phyloP scores from a whole-genome alignment of 2,113 vertebrate genomes.

The Macrotus californicus region DNA sequence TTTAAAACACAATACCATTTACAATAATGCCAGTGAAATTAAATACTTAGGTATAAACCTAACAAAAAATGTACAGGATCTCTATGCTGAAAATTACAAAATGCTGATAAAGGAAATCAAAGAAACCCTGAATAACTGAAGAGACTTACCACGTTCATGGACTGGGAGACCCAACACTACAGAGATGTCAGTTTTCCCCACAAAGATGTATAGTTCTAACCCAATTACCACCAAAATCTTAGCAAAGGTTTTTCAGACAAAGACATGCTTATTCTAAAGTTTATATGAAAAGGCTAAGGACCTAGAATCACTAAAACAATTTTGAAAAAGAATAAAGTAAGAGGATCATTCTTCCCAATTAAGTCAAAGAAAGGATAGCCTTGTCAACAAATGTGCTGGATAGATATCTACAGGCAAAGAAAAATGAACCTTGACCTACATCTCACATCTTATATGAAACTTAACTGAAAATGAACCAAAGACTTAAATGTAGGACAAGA shows the following conservation, averaged over 20 bases:
- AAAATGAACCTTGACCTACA: background rate
- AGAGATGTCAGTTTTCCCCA: background rate
- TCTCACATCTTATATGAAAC: background rate
- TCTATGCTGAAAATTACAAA: constrained; percentile 31
- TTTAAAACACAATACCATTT: background rate
- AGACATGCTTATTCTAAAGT: constrained; percentile 26
- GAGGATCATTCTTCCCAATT: background rate
- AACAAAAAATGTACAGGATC: background rate
- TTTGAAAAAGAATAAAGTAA: constrained; percentile 5
- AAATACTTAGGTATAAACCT: constrained; percentile 3
- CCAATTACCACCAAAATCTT: background rate
- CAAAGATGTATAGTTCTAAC: background rate
- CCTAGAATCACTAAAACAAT: background rate
- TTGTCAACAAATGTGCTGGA: background rate
- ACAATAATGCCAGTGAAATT: background rate
- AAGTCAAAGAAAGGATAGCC: background rate
- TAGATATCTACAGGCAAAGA: background rate
- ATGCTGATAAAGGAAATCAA: constrained; percentile 29
- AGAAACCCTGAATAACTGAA: background rate
- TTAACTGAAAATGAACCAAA: constrained; percentile 12
- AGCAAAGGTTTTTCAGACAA: constrained; percentile 5
- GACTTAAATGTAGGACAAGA: constrained; percentile 9
- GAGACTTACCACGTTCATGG: background rate
- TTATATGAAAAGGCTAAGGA: constrained; percentile 23
- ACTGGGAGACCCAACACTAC: background rate